Evolutionary conservation across 2,113 vertebrate species (phyloP), one percentile per base, ranked within the genome.

Genomic region (Poecilia latipinna): DNA sequence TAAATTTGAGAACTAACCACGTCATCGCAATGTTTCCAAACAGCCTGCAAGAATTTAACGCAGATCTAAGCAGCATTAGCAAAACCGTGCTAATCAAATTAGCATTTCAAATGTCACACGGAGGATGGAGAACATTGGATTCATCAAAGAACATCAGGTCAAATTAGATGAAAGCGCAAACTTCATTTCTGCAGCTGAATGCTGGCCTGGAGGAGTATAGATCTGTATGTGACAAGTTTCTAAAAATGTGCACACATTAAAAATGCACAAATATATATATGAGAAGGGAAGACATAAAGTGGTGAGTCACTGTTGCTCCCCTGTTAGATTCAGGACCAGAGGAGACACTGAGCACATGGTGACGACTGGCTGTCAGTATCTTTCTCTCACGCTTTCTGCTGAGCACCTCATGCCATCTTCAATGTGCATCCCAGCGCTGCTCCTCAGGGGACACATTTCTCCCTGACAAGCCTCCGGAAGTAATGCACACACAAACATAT

Each of bases 71-170:
- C 67, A 33, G 71, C 78, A 60, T 12, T 85, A 80, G 61, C 74
- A 78, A 68, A 61, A 80, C 44, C 37, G 26, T 44, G 75, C 39
- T 89, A 74, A 87, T 79, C 54, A 19, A 88, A 88, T 88, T 73
- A 83, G 64, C 70, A 68, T 82, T 76, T 66, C 33, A 83, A 84
- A 80, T 4, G n/a, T 79, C 82, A 80, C 82, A 61, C 72, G 72
- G 78, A 86, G 80, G n/a, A 61, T 75, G 61, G 76, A 64, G 68
- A 84, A 68, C 54, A 78, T 71, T 44, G 70, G 65, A 80, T 77
- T 84, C 54, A 72, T 83, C 48, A 35, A 70, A 77, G 75, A 65
- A 54, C 57, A 66, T 75, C 74, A 67, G 67, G 70, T 82, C 80
- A 76, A 84, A 85, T 61, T n/a, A 12, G 82, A 80, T 80, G 62